Evolutionary conservation across 2,888 invertebrate genomes (phyloP), one percentile per base, ranked within the genome.

Genomic region (Meta bourneti): DNA sequence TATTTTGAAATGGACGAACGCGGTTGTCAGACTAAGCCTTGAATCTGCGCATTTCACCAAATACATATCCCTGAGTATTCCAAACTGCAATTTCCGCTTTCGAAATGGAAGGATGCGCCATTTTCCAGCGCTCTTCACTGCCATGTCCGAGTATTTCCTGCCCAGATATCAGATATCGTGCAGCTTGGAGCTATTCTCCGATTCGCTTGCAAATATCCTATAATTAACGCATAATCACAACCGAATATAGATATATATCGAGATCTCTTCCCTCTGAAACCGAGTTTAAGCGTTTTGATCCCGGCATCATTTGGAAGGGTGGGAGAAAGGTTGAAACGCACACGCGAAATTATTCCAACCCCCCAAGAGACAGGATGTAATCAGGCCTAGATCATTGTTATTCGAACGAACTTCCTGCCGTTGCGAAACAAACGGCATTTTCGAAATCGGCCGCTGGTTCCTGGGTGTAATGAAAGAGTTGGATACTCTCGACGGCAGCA

Each of bases 321-420:
- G 9, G 52, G 19, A 48, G 75, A 20, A 52, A 49, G 52, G 54
- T 1, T 13, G 78, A 52, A 11, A 49, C 48, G 19, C 61, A 2
- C 0, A 61, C 52, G 80, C 13, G 80, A 80, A 80, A 80, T 80
- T 69, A 80, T 80, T 69, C 80, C 34, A 34, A 80, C 13, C 61
- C 54, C 75, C 75, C 61, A 48, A 54, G 85, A 85, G 85, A 69
- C 77, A 34, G 61, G 85, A 77, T 85, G 77, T 77, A 85, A 85
- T 85, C 54, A 85, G 85, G n/a, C 69, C 16, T 19, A 77, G 61
- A 75, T 85, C 77, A 77, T 85, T 77, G 77, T 85, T 72, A 83
- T 85, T 85, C 85, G 75, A n/a, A 4, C 13, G 69, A 77, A 85
- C 49, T 61, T 77, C 75, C 61, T 48, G 9, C 72, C 51, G 16